phyloP scores from a whole-genome alignment of 1,140 invertebrate species.

The Brachionus sp. region DNA sequence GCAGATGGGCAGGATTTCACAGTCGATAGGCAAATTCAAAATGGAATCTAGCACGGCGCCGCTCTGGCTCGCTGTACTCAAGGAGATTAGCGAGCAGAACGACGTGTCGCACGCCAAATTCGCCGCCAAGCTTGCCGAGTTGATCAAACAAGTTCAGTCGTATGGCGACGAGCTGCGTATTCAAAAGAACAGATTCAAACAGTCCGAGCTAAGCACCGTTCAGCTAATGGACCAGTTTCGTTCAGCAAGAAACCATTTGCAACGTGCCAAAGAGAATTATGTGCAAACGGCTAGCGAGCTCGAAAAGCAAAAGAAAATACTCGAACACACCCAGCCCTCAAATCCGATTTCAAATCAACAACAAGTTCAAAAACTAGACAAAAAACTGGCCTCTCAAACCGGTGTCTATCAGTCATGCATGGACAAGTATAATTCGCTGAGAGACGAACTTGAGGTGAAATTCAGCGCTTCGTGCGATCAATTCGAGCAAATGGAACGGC shows the following conservation, averaged over 20 bases:
- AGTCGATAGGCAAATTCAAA: background rate
- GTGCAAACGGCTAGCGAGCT: background rate
- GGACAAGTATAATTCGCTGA: background rate
- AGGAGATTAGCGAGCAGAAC: background rate
- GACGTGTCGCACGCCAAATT: background rate
- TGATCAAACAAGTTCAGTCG: constrained; percentile 34
- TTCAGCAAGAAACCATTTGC: background rate
- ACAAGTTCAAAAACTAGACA: background rate
- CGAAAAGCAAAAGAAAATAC: constrained; percentile 13
- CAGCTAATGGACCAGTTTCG: background rate
- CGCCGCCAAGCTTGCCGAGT: background rate
- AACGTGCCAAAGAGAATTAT: background rate
- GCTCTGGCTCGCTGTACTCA: background rate
- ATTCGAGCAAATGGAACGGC: background rate
- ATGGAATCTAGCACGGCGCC: background rate
- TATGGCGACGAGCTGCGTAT: background rate
- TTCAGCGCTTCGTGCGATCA: constrained; percentile 8
- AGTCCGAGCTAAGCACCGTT: background rate
- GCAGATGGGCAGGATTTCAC: background rate
- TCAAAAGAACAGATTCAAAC: constrained; percentile 9
- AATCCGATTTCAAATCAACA: background rate
- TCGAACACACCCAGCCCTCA: background rate
- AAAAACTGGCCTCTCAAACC: background rate
- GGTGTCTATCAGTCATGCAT: background rate
- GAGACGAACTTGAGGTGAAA: background rate